Percentiles rank a stretch among this genome's conserved stretches.
Conservation (phyloP, 2,797 vertebrate genomes). For the Helicolenus hilgendorfi region DNA sequence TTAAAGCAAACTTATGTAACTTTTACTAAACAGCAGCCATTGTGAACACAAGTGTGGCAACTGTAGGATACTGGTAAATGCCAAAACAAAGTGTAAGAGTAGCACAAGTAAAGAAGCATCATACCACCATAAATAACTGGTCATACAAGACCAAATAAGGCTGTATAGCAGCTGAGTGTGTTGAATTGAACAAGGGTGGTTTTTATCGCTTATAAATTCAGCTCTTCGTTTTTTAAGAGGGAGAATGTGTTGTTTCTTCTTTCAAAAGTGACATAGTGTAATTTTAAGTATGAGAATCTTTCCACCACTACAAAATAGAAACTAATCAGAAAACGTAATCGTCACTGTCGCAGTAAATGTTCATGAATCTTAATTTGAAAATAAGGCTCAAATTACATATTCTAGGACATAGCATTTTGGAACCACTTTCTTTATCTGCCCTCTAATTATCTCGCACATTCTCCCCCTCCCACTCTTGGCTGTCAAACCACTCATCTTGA, state of each 20-base stretch:
- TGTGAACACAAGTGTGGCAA: too few relatives aligned
- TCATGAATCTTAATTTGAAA: neutral
- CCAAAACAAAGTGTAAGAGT: neutral
- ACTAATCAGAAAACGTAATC: neutral
- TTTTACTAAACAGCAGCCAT: too few relatives aligned
- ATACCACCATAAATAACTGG: neutral
- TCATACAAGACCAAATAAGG: neutral
- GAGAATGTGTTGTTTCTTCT: neutral
- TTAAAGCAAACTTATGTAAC: too few relatives aligned
- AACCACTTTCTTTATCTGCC: slow-evolving; percentile 36
- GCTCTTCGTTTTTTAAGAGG: neutral
- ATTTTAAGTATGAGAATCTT: neutral
- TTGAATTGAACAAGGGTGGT: neutral
- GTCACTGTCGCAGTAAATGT: neutral
- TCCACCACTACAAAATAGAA: neutral
- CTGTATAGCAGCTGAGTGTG: neutral
- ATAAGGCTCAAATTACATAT: neutral
- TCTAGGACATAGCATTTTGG: neutral
- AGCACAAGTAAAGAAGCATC: neutral
- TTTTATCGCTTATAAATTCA: neutral
- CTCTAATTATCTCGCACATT: slow-evolving; percentile 59
- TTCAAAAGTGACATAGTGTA: neutral
- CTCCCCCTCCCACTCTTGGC: slow-evolving; percentile 77
- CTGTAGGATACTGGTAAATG: too few relatives aligned
- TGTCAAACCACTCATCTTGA: slow-evolving; percentile 80